phyloP scores from a whole-genome alignment of 2,797 vertebrate genomes.

The Chrysolophus pictus region DNA sequence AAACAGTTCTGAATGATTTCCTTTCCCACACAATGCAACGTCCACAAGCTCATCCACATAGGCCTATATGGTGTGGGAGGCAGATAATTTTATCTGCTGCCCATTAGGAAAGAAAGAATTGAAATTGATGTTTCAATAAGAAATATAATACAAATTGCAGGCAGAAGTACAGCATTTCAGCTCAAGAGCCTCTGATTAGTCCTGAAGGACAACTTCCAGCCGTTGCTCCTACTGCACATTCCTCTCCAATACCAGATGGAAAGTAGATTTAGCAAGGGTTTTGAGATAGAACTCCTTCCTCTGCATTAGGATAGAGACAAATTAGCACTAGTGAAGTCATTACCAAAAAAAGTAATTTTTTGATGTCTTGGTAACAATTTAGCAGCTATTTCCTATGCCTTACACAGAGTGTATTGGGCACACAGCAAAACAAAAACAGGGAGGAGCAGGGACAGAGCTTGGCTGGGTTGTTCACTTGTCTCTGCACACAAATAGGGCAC shows the following conservation, averaged over 20 bases:
- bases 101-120: neutral
- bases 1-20: neutral
- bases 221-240: rapidly evolving
- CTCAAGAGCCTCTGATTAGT: neutral
- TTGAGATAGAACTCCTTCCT: neutral
- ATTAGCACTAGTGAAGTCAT: rapidly evolving
- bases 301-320: neutral
- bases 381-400: neutral
- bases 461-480: neutral
- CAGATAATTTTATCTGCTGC: neutral
- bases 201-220: neutral
- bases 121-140: neutral
- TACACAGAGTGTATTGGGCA: neutral
- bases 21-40: neutral
- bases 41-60: neutral
- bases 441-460: neutral
- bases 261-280: neutral
- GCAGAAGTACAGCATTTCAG: neutral
- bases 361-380: neutral
- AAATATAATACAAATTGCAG: constrained; percentile 17
- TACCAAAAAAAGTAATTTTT: neutral
- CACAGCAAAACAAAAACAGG: neutral
- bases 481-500: neutral
- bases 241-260: neutral
- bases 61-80: neutral